Evolutionary conservation across 1,140 invertebrate genomes (phyloP), one percentile per base, ranked within the genome.

Genomic region (Monomorium pharaonis): DNA sequence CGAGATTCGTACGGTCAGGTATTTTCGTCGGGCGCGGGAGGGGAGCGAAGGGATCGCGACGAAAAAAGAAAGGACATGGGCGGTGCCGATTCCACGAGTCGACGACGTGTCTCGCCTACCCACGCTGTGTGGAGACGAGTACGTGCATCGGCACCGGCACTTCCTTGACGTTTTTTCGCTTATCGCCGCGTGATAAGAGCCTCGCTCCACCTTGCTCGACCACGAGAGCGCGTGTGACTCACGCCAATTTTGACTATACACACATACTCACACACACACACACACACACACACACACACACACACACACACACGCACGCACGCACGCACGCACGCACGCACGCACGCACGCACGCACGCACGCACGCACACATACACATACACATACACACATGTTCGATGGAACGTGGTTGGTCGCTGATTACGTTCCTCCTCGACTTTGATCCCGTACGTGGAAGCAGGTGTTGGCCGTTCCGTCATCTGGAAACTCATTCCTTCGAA

Each of bases 171-270:
- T 76, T 76, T 76, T 76, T 76, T 7, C 16, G 84, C 65, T 88
- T 88, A 85, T 84, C 86, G 44, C 14, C 24, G 33, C 16, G 18
- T 58, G 87, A 87, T 80, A 77, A 89, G 49, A 80, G 2, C 33
- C 54, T 54, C 47, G 67, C 80, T 56, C 78, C 75, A 75, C 69
- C 60, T 80, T 65, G 14, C 62, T 51, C 10, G 16, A 14, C 18
- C 56, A 2, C 30, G 56, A 70, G n/a, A n/a, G n/a, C n/a, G 44
- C 10, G 12, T 60, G 27, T 84, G 80, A 87, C 80, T 87, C 80
- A 85, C 42, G 69, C 27, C 84, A 80, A 84, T 89, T 89, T 84
- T 60, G 86, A 87, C 27, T 27, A 21, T n/a, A 75, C 84, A n/a
- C n/a, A n/a, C n/a, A n/a, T n/a, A n/a, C n/a, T n/a, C n/a, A n/a